Conservation (phyloP, 2,888 invertebrate genomes). For the Scrobipalpa costella region DNA sequence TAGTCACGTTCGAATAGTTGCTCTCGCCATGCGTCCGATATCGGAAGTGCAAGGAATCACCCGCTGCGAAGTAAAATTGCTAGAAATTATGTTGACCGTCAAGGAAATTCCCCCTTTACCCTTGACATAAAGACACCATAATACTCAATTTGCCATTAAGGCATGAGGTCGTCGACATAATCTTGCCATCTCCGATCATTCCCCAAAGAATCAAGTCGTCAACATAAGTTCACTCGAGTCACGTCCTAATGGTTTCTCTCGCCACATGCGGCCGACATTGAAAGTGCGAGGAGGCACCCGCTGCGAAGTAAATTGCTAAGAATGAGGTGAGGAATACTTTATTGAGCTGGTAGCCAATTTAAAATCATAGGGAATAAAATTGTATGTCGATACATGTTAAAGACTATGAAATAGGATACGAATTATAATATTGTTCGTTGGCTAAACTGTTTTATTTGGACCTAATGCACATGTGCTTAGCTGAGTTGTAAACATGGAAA, state of each 20-base stretch:
- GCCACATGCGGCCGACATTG: neutral
- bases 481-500: too few relatives aligned
- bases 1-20: too few relatives aligned
- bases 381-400: neutral
- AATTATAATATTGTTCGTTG: too few relatives aligned
- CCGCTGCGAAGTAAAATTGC: conserved; percentile 7
- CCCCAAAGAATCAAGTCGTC: conserved; percentile 9
- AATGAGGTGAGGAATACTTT: neutral
- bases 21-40: too few relatives aligned
- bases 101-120: neutral
- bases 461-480: too few relatives aligned
- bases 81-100: too few relatives aligned
- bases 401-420: too few relatives aligned
- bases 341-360: neutral
- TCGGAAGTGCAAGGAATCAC: conserved; percentile 16
- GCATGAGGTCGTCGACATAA: neutral
- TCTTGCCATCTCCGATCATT: too few relatives aligned
- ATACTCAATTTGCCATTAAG: neutral
- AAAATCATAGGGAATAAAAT: too few relatives aligned
- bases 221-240: conserved; percentile 11
- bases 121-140: neutral
- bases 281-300: conserved; percentile 15
- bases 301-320: neutral
- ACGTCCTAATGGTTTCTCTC: conserved; percentile 16
- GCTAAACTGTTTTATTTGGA: too few relatives aligned